These are phyloP conservation scores for Verasper variegatus DNA, from an alignment of 2,113 vertebrate genomes.

Conservation along the genomic window DNA sequence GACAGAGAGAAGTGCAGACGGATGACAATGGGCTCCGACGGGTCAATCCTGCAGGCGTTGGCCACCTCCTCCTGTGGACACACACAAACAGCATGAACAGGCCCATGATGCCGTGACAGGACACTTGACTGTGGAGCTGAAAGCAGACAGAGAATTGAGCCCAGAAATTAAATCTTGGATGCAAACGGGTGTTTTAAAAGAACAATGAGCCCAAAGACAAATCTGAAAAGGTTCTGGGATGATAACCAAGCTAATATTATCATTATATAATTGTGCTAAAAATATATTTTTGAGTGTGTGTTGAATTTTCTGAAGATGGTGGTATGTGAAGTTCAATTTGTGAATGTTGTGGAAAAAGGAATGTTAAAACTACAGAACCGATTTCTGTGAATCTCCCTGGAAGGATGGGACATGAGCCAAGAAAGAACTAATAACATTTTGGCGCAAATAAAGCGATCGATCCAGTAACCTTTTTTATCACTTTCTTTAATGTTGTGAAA, in stretches of 20 bases:
- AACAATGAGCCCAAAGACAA: not conserved
- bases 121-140: not conserved
- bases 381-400: too few relatives aligned
- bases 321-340: too few relatives aligned
- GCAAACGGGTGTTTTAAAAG: not conserved
- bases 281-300: too few relatives aligned
- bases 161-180: not conserved
- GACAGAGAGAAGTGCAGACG: conserved; percentile 91
- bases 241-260: too few relatives aligned
- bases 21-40: conserved; percentile 89
- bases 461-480: too few relatives aligned
- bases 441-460: too few relatives aligned
- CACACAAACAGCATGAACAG: conserved; percentile 11
- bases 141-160: not conserved
- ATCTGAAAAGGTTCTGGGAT: not conserved
- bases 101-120: not conserved
- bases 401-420: too few relatives aligned
- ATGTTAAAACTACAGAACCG: too few relatives aligned
- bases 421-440: too few relatives aligned
- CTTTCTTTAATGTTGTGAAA: too few relatives aligned
- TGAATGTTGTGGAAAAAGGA: not conserved
- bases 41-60: conserved; percentile 90
- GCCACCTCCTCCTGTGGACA: conserved; percentile 87
- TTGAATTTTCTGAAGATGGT: too few relatives aligned
- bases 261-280: too few relatives aligned